Evolutionary conservation across 1,140 invertebrate species (phyloP), one percentile per base, ranked within the genome.

Genomic region (Teleogryllus occipitalis): DNA sequence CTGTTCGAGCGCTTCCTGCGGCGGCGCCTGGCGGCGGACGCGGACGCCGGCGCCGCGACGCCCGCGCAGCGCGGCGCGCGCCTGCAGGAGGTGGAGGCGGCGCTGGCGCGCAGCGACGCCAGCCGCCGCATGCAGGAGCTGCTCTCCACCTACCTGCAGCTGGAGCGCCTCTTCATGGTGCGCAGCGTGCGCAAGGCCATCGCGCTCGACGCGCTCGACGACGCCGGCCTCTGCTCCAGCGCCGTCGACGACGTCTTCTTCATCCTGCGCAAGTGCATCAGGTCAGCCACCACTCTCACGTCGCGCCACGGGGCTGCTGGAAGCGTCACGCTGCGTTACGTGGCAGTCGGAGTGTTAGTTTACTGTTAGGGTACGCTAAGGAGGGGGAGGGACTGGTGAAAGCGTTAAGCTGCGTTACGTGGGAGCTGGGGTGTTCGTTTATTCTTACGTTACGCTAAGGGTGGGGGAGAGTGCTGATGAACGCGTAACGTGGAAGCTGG

Each of bases 181-280:
- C 96, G 99, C 87, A 99, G 96, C 84, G 93, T 99, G 0, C 90
- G 93, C 48, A 99, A 99, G 87, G 98, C 97, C 27, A 91, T 99
- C 74, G 91, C 91, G 80, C 92, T 99, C 90, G 97, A 99, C 83
- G 88, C 88, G 0, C 86, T 93, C 65, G 83, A 86, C 76, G 85
- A 85, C n/a, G 27, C 27, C 47, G 91, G 93, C 76, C 89, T 93
- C 80, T 95, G 92, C 7, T 98, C 97, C 0, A 97, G 95, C 82
- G 93, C 99, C 88, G 93, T 99, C 0, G 98, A 99, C 87, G 97
- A 99, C 88, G 93, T 98, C 7, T 99, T 99, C 86, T 99, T 97
- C 85, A 97, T 99, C 81, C 91, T 99, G 0, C 95, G 97, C 82
- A 99, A 99, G 88, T 97, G 96, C 84, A 94, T 99, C 54, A 92